Evolutionary conservation across 2,113 vertebrate genomes (phyloP), one percentile per base, ranked within the genome.

Genomic region (Elephas maximus): DNA sequence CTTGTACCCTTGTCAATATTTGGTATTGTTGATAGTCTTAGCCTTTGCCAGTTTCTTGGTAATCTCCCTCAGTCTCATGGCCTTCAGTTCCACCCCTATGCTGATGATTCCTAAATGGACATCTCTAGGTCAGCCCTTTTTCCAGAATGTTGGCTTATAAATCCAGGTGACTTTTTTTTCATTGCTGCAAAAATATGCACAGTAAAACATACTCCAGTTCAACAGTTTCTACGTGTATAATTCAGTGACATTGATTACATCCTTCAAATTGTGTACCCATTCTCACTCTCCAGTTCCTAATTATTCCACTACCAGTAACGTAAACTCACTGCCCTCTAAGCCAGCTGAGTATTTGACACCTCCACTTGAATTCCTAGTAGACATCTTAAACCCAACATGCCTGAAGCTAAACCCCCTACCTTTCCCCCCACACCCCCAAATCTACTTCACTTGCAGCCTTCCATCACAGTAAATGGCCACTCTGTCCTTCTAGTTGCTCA

Each of bases 401-500:
- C 4, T 3, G 3, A 78, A 53, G 67, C 8, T 8, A 51, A 81
- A 30, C 21, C 18, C 26, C 14, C 20, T 10, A 1, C 6, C 37
- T 20, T 23, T 21, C 9, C 8, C 11, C 8, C 5, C 6, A 33
- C 0, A 2, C 20, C 2, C 14, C 7, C 26, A 62, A 3, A 20
- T 65, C 51, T 6, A 60, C 33, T 73, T 84, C 37, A n/a, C 11
- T 4, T 26, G 1, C 8, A 33, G 18, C 14, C 44, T 87, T 37
- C 9, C 65, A 48, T 97, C 44, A 20, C 10, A 24, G 30, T 60
- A 23, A 37, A 5, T 33, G 51, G 33, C 12, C 7, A 24, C 51
- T 53, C 4, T n/a, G 17, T 53, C 44, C 41, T 85, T 62, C 17
- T 9, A 6, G 30, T 73, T n/a, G 57, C 26, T 21, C 15, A 60